Evolutionary conservation across 2,888 invertebrate species (phyloP).

Genomic region (Cataglyphis albicans): DNA sequence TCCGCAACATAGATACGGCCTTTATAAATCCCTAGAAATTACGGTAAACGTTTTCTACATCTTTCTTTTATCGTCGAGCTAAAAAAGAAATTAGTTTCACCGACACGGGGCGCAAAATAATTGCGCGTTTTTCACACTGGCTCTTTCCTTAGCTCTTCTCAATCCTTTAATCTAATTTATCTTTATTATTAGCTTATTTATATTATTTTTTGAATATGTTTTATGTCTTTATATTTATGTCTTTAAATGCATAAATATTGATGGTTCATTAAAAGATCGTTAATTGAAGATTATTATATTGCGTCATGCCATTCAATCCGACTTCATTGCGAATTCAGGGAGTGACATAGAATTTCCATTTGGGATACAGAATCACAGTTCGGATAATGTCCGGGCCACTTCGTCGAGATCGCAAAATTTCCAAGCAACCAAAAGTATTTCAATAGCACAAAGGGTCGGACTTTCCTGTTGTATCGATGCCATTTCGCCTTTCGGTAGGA

Average conservation of each 20-base stretch:
- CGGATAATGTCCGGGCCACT: background rate
- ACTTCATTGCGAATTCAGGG: conserved; percentile 15
- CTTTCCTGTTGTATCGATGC: background rate
- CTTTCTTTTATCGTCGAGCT: conserved; percentile 21
- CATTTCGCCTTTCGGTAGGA: background rate
- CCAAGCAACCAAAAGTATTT: background rate
- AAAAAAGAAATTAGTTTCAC: conserved; percentile 18
- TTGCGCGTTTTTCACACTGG: background rate
- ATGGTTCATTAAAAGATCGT: background rate
- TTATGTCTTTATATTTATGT: too few species aligned
- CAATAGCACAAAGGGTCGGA: background rate
- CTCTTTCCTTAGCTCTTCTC: background rate
- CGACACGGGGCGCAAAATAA: background rate
- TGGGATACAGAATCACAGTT: background rate
- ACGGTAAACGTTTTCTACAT: conserved; percentile 16
- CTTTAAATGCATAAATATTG: conserved; percentile 28
- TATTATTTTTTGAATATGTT: background rate
- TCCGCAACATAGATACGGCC: conserved; percentile 13
- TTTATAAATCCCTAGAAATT: conserved; percentile 15
- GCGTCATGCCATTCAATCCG: background rate
- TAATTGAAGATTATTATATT: conserved; percentile 26
- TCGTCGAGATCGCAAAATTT: background rate
- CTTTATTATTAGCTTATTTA: background rate
- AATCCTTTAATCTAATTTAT: background rate
- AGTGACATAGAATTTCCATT: conserved; percentile 28